These are phyloP conservation scores for Cheumatopsyche charites DNA, from an alignment of 1,140 invertebrate genomes.

Conservation along the genomic window DNA sequence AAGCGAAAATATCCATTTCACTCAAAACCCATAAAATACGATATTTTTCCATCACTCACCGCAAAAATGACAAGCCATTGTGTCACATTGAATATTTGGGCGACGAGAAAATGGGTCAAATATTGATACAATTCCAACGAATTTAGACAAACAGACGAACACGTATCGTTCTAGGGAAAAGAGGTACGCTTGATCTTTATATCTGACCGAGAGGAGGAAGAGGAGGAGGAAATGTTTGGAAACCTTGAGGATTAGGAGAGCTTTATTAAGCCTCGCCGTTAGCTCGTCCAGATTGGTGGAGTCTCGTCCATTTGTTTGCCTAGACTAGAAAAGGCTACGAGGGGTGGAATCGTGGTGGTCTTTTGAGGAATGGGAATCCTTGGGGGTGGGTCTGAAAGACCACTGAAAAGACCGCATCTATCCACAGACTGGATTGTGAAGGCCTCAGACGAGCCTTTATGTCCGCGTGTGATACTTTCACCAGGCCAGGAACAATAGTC, in stretches of 20 bases:
- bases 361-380: neutral
- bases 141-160: too few relatives aligned
- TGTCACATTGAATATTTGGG: too few relatives aligned
- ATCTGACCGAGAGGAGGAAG: too few relatives aligned
- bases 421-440: conserved; percentile 22
- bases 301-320: conserved; percentile 30
- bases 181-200: too few relatives aligned
- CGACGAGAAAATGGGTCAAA: too few relatives aligned
- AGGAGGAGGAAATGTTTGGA: conserved; percentile 18
- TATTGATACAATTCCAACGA: too few relatives aligned
- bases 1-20: too few relatives aligned
- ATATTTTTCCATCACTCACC: too few relatives aligned
- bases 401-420: conserved; percentile 32
- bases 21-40: too few relatives aligned
- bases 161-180: too few relatives aligned
- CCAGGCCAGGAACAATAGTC: conserved; percentile 21
- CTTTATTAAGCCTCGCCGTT: conserved; percentile 33
- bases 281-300: conserved; percentile 32
- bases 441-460: conserved; percentile 33
- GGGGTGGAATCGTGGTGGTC: neutral
- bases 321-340: neutral
- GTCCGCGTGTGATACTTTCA: conserved; percentile 29
- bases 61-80: too few relatives aligned
- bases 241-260: conserved; percentile 23
- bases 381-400: conserved; percentile 1